A percentile compares a stretch with the other conserved stretches of the same genome.
Conservation (phyloP, 2,888 invertebrate species). For the Bellardia pandia region DNA sequence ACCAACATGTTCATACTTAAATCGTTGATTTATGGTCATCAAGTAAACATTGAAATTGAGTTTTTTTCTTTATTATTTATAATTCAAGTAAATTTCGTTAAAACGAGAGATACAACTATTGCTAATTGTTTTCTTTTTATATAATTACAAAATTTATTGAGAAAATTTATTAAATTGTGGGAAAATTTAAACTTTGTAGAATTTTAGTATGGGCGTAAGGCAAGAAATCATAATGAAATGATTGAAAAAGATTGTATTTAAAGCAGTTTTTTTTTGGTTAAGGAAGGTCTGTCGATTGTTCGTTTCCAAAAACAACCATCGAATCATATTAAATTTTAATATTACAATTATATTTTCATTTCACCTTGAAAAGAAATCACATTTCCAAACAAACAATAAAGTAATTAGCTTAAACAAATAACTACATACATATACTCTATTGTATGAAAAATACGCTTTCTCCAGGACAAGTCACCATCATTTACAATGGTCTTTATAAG, state of each 20-base stretch:
- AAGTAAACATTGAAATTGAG: constrained; percentile 25
- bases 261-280: too few species aligned
- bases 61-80: constrained; percentile 12
- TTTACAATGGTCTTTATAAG: constrained; percentile 6
- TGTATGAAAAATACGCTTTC: not conserved
- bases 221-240: too few species aligned
- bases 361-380: not conserved
- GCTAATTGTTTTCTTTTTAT: not conserved
- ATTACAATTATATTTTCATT: not conserved
- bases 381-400: not conserved
- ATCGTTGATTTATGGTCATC: constrained; percentile 60
- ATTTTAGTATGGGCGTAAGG: too few species aligned
- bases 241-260: too few species aligned
- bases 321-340: too few species aligned
- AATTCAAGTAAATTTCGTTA: constrained; percentile 27
- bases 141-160: constrained; percentile 10
- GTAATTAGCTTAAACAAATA: constrained; percentile 19
- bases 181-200: not conserved
- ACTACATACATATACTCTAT: not conserved
- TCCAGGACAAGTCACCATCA: not conserved
- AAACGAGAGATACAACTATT: not conserved
- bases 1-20: constrained; percentile 42
- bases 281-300: too few species aligned
- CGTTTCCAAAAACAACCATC: too few species aligned
- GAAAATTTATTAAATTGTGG: not conserved